Conservation (phyloP, 1,140 invertebrate species). For the Trachelipus rathkii region DNA sequence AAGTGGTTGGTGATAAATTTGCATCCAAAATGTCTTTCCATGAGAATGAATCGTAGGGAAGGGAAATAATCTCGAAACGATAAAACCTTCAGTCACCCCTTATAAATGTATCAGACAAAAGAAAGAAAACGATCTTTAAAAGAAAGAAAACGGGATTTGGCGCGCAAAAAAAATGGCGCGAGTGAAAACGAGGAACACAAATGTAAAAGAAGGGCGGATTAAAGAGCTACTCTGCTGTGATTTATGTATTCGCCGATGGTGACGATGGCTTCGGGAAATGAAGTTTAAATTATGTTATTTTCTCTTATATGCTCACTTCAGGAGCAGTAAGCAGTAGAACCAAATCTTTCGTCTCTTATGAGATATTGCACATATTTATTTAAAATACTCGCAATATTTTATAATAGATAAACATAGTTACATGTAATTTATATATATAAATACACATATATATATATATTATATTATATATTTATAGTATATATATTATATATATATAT, state of each 20-base stretch:
- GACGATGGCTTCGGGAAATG: conserved; percentile 28
- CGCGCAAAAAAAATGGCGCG: not conserved
- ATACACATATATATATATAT: no score
- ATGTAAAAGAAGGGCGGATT: not conserved
- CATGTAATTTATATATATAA: no score
- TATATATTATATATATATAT: no score
- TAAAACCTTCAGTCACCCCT: conserved; percentile 1
- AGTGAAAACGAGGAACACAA: no score
- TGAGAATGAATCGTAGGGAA: not conserved
- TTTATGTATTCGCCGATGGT: conserved; percentile 27
- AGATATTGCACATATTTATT: no score
- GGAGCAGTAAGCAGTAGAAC: not conserved
- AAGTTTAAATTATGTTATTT: conserved; percentile 31
- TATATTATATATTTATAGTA: no score
- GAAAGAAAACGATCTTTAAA: not conserved
- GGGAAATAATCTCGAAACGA: not conserved
- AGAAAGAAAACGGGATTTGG: not conserved
- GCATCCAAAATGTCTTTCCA: conserved; percentile 2
- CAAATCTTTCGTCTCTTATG: no score
- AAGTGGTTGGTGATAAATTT: conserved; percentile 1
- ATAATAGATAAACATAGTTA: no score
- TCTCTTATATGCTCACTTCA: conserved; percentile 20
- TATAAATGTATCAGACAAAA: not conserved
- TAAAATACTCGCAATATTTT: no score
- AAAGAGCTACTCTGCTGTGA: conserved; percentile 18